Percentiles rank a stretch among this genome's conserved stretches.
phyloP scores from a whole-genome alignment of 2,888 invertebrate genomes.

The Deilephila elpenor region DNA sequence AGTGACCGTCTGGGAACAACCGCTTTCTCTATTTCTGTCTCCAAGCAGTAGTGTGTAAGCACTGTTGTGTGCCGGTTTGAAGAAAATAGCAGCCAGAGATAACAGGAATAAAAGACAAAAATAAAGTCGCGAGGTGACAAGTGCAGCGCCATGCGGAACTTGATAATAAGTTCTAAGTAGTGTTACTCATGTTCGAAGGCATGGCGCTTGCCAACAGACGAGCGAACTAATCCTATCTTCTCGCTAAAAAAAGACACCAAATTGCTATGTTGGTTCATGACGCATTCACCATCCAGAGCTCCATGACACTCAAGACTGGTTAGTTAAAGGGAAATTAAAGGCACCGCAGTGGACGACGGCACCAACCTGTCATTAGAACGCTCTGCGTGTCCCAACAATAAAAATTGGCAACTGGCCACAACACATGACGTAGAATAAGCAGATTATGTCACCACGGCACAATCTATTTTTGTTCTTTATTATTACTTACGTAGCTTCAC shows the following conservation, averaged over 20 bases:
- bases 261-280: not conserved
- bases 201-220: too few relatives aligned
- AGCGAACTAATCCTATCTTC: not conserved
- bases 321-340: constrained; percentile 19
- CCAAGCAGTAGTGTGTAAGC: too few relatives aligned
- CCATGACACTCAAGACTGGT: not conserved
- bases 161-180: too few relatives aligned
- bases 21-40: too few relatives aligned
- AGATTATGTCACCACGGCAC: constrained; percentile 7
- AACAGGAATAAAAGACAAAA: too few relatives aligned
- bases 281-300: not conserved
- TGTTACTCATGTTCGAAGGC: too few relatives aligned
- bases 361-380: constrained; percentile 11
- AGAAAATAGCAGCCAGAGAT: too few relatives aligned
- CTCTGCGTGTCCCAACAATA: constrained; percentile 36
- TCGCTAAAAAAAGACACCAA: not conserved
- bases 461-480: not conserved
- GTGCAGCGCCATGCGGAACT: too few relatives aligned
- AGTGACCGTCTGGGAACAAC: too few relatives aligned
- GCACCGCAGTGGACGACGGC: not conserved
- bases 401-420: constrained; percentile 30
- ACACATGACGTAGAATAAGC: constrained; percentile 9
- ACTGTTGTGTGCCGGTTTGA: too few relatives aligned
- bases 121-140: too few relatives aligned
- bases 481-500: constrained; percentile 11